A percentile compares a stretch with the other conserved stretches of the same genome.
Conservation (phyloP, 2,797 vertebrate species). For the Sebastes itinus region DNA sequence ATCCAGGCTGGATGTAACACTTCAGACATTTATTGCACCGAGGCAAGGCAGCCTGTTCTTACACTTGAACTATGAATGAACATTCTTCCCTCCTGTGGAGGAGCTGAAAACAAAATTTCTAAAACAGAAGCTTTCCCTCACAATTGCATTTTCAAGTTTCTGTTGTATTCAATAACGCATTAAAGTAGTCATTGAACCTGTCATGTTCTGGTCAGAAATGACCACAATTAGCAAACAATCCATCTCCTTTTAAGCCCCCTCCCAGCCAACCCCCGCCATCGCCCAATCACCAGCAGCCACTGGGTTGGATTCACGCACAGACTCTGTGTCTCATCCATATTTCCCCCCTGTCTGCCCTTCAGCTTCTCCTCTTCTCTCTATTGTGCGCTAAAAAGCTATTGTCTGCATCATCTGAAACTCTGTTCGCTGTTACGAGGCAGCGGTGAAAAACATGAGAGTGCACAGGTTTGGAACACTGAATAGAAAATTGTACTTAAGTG, state of each 20-base stretch:
- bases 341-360: slow-evolving; percentile 85
- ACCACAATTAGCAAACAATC: slow-evolving; percentile 97
- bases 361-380: slow-evolving; percentile 89
- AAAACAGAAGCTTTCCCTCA: slow-evolving; percentile 53
- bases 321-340: slow-evolving; percentile 79
- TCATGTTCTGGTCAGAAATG: slow-evolving; percentile 90
- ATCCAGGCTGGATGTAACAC: slow-evolving; percentile 17
- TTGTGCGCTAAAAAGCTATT: slow-evolving; percentile 93
- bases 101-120: slow-evolving; percentile 45
- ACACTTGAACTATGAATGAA: slow-evolving; percentile 62
- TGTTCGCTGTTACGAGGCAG: slow-evolving; percentile 87
- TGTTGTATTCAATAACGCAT: slow-evolving; percentile 76
- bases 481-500: slow-evolving; percentile 99
- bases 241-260: slow-evolving; percentile 85
- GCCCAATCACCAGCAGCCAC: slow-evolving; percentile 50
- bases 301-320: slow-evolving; percentile 67
- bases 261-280: slow-evolving; percentile 56
- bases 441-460: slow-evolving; percentile 86
- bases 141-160: slow-evolving; percentile 69
- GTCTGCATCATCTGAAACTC: slow-evolving; percentile 91
- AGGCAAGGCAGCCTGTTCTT: slow-evolving; percentile 46
- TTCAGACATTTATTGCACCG: slow-evolving; percentile 27
- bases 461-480: slow-evolving; percentile 94
- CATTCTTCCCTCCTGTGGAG: slow-evolving; percentile 40
- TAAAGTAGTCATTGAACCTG: slow-evolving; percentile 91